Conservation (phyloP, 2,888 invertebrate genomes). For the Baronia brevicornis region DNA sequence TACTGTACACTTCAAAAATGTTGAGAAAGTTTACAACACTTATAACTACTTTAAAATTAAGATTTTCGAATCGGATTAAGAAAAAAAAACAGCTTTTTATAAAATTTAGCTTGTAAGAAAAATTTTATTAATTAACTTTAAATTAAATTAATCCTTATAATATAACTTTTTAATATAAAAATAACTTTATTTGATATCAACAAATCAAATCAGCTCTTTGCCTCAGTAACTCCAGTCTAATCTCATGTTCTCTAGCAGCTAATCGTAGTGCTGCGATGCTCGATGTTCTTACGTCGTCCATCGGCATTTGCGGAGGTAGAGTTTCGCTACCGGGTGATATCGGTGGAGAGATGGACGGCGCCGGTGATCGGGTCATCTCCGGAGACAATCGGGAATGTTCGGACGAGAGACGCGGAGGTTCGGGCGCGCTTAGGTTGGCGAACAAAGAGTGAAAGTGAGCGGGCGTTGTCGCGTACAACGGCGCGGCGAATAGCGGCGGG, state of each 20-base stretch:
- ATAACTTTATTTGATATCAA: constrained; percentile 27
- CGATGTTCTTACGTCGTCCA: constrained; percentile 84
- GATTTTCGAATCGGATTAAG: constrained; percentile 1
- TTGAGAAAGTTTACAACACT: no score
- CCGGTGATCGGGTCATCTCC: constrained; percentile 43
- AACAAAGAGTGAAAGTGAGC: constrained; percentile 89
- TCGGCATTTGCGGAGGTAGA: constrained; percentile 61
- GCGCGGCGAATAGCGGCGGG: constrained; percentile 57
- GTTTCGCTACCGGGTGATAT: constrained; percentile 69
- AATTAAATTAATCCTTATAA: background rate
- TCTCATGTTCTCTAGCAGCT: constrained; percentile 92
- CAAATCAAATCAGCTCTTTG: constrained; percentile 78
- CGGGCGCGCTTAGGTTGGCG: constrained; percentile 82
- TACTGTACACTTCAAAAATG: no score
- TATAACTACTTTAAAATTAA: constrained; percentile 3
- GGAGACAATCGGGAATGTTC: constrained; percentile 46
- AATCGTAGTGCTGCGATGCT: constrained; percentile 91
- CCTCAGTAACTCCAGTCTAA: constrained; percentile 84
- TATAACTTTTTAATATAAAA: no score
- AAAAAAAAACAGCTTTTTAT: no score
- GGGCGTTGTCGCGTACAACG: constrained; percentile 61
- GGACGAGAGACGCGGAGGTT: constrained; percentile 52
- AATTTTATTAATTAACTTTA: background rate
- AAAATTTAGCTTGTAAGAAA: background rate
- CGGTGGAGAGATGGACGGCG: constrained; percentile 70